Evolutionary conservation across 2,797 vertebrate genomes (phyloP), one percentile per base, ranked within the genome.

Genomic region (Enteromius argenteus): DNA sequence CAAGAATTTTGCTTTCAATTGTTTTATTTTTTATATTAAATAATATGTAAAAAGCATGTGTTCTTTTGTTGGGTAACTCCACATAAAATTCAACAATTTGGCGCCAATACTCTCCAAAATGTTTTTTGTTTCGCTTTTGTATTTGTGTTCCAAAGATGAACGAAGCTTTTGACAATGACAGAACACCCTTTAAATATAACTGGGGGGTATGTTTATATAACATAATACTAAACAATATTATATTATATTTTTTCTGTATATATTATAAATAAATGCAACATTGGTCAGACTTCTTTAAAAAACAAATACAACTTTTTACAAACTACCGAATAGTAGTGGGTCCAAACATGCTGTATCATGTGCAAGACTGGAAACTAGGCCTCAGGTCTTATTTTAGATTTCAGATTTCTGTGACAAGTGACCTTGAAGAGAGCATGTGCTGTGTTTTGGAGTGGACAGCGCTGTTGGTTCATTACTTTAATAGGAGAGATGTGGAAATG

Each of bases 401-500:
- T 17, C 1, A 27, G 10, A 79, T 67, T n/a, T 64, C 21, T 72
- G 42, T 64, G 37, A 60, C 35, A 81, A 72, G 46, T 71, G 15
- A 82, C 17, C 32, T 37, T 53, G 60, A 39, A 27, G n/a, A 2
- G n/a, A 72, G 15, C n/a, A 62, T 68, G 23, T 67, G 81, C 17
- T 83, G 46, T 69, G 62, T 21, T 68, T 83, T 82, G n/a, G 60
- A 82, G 32, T 44, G 32, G 32, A 76, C 15, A 35, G 46, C 3
- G n/a, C 21, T 30, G 79, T 72, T 67, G 13, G 44, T 21, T 62
- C 66, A 81, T 88, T 92, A 98, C 98, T 96, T 99, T 99, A 90
- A 99, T 91, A 84, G 98, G 98, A 46, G 98, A 99, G 91, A 99
- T 99, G 91, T 99, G 98, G 87, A 99, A 98, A 88, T 98, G 96